Conservation (phyloP, 2,797 vertebrate genomes). For the Bryconaethiops microstoma region DNA sequence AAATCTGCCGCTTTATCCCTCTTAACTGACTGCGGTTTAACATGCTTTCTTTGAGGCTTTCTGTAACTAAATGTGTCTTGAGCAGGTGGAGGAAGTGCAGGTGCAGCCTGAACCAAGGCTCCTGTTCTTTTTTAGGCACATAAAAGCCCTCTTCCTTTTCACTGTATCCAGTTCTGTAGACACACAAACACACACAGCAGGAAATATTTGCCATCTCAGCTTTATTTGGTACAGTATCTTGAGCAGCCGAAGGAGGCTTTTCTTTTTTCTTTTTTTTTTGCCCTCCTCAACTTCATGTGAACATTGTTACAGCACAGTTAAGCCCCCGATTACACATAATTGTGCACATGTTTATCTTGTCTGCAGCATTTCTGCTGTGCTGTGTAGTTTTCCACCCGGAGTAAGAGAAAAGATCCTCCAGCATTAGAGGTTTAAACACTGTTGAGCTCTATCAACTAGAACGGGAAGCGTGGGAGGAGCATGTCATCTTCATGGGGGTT, state of each 20-base stretch:
- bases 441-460: conserved; percentile 1
- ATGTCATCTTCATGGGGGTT: too few relatives aligned
- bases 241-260: neutral
- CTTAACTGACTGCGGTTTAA: neutral
- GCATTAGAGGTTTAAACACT: conserved; percentile 54
- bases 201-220: conserved; percentile 18
- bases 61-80: neutral
- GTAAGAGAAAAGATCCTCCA: conserved; percentile 44
- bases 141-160: neutral
- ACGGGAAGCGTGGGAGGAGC: neutral
- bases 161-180: neutral
- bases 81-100: conserved; percentile 1
- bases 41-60: neutral
- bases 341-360: conserved; percentile 25
- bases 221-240: conserved; percentile 23
- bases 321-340: neutral
- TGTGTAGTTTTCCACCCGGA: conserved; percentile 33
- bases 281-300: neutral
- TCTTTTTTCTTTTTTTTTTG: conserved; percentile 4
- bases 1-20: neutral
- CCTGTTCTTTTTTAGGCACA: neutral
- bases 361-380: conserved; percentile 22
- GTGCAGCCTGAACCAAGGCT: neutral
- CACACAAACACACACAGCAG: neutral
- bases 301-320: neutral